Evolutionary conservation across 2,113 vertebrate species (phyloP), one percentile per base, ranked within the genome.

Genomic region (Pica pica): DNA sequence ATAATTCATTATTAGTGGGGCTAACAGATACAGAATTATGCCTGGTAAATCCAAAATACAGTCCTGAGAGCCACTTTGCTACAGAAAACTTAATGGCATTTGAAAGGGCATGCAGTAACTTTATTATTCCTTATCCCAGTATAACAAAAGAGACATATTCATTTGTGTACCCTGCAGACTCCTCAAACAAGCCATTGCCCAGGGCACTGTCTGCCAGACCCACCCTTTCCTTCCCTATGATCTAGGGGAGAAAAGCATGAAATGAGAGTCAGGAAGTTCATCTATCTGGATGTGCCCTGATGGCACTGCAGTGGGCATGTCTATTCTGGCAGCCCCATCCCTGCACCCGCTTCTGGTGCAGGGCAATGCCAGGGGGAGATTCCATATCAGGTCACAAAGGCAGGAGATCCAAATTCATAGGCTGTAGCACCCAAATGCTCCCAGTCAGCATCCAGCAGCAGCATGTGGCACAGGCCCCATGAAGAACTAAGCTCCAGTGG

Each of bases 141-240:
- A 9, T 10, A 86, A 61, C 7, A 39, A 14, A 57, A 50, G 63
- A 83, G 37, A 21, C 2, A 1, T 10, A 67, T 50, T 93, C 49
- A 57, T 93, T 92, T 80, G 75, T 90, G 39, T 74, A 88, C 85
- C 94, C 86, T 93, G 60, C 50, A 92, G 94, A 81, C 71, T 90
- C 49, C 63, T 87, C 90, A 68, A 70, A 90, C 22, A 63, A 94
- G n/a, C 42, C 44, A 60, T 57, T 59, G 92, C 95, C 59, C 39
- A 41, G 55, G 82, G 93, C 87, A n/a, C 67, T 46, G 92, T 95
- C 96, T 97, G 68, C 56, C 68, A 93, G 92, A 92, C 52, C 79
- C 92, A 89, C 79, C 84, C 87, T 87, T 89, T n/a, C 28, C 37
- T 95, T 92, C 59, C 52, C 23, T 93, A 19, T 88, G 91, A 93